Evolutionary conservation across 1,140 invertebrate species (phyloP).

Genomic region (Heterodera schachtii): DNA sequence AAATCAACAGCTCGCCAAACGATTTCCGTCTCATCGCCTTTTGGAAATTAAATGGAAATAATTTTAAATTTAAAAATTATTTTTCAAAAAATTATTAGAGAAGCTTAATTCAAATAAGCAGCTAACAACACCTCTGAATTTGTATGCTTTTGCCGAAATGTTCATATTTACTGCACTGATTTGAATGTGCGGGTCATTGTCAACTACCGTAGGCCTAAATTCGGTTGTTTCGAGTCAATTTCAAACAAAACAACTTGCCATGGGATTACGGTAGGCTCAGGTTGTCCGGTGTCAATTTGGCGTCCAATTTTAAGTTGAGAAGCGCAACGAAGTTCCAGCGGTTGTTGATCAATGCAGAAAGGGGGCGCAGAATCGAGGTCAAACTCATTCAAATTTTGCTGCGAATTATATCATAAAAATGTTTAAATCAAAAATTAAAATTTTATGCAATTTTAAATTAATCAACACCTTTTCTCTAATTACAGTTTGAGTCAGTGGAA

Average conservation of each 20-base stretch:
- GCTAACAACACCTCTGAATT: not conserved
- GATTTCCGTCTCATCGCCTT: slow-evolving; percentile 8
- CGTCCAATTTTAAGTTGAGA: not conserved
- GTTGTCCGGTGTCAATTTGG: not conserved
- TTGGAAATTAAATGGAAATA: not conserved
- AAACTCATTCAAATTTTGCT: not conserved
- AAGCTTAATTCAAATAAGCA: too few relatives aligned
- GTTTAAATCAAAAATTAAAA: not conserved
- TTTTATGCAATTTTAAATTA: not conserved
- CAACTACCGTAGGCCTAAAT: not conserved
- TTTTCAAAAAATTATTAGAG: not conserved
- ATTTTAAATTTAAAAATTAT: not conserved
- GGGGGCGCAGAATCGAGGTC: not conserved
- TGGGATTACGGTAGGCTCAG: not conserved
- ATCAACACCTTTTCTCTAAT: not conserved
- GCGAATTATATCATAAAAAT: not conserved
- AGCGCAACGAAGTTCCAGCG: not conserved
- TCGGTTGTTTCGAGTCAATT: not conserved
- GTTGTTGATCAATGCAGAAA: not conserved
- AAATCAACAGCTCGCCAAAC: slow-evolving; percentile 7
- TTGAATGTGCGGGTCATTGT: slow-evolving; percentile 9
- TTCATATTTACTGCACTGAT: not conserved
- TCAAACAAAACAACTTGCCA: not conserved
- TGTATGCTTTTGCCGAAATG: not conserved
- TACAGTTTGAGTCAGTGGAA: not conserved